Evolutionary conservation across 2,888 invertebrate species (phyloP).

Genomic region (Netelia virgata): DNA sequence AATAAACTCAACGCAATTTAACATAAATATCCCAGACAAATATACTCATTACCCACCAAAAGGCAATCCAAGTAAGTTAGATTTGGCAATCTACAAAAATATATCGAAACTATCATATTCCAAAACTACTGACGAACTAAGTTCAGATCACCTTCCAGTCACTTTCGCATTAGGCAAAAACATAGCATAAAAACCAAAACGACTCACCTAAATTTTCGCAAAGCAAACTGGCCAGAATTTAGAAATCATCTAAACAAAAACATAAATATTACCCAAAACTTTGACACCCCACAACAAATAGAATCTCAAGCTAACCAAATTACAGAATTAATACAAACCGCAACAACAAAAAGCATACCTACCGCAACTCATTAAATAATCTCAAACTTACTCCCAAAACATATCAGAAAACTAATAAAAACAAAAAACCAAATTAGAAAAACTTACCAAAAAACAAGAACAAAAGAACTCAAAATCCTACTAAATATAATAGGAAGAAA

Average conservation of each 20-base stretch:
- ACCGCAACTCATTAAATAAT: background rate
- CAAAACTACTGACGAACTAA: background rate
- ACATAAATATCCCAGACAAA: background rate
- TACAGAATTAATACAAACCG: background rate
- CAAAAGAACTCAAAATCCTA: background rate
- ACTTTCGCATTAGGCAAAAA: background rate
- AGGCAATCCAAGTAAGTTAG: constrained; percentile 41
- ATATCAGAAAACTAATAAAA: constrained; percentile 2
- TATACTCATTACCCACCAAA: constrained; percentile 3
- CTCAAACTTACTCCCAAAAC: background rate
- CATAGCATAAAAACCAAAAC: background rate
- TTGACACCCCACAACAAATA: background rate
- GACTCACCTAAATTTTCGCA: background rate
- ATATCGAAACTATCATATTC: background rate
- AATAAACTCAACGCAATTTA: background rate
- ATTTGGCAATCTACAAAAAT: constrained; percentile 27
- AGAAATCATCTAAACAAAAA: background rate
- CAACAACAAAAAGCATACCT: background rate
- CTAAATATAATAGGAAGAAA: background rate
- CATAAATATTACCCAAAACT: background rate
- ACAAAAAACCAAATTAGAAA: no score
- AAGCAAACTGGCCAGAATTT: constrained; percentile 32
- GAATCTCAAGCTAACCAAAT: background rate
- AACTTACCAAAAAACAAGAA: background rate
- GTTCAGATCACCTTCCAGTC: constrained; percentile 26